These are phyloP conservation scores for Neogobius melanostomus DNA, from an alignment of 2,113 vertebrate genomes.

Conservation along the genomic window DNA sequence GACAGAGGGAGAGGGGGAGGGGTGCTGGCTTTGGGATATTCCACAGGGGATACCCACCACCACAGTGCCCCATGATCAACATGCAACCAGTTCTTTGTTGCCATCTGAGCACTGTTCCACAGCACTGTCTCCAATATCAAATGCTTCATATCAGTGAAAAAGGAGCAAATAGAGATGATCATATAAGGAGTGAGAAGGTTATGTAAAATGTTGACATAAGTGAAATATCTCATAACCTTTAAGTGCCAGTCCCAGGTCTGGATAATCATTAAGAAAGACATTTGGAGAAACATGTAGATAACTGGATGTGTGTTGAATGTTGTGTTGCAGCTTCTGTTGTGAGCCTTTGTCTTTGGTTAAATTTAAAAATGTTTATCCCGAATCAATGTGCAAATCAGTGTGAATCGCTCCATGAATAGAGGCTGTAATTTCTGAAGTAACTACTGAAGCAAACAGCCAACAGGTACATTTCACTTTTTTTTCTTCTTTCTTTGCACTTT, in stretches of 20 bases:
- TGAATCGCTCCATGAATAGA: neutral
- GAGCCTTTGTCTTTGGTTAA: neutral
- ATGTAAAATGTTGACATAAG: too few relatives aligned
- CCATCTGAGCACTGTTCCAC: constrained; percentile 14
- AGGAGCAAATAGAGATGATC: neutral
- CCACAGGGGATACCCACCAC: constrained; percentile 56
- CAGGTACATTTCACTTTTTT: too few relatives aligned
- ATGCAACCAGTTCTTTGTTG: constrained; percentile 55
- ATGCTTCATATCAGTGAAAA: neutral
- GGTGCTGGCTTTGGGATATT: constrained; percentile 49
- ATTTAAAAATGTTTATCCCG: neutral
- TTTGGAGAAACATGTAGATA: too few relatives aligned
- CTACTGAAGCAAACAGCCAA: too few relatives aligned
- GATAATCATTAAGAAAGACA: too few relatives aligned
- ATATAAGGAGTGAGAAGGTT: neutral
- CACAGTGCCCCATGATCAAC: constrained; percentile 20
- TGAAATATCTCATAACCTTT: too few relatives aligned
- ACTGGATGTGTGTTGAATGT: too few relatives aligned
- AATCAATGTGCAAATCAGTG: neutral
- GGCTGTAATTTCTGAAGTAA: too few relatives aligned
- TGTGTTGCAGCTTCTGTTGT: neutral
- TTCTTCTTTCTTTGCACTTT: too few relatives aligned
- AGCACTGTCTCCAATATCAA: neutral
- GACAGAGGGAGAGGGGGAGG: constrained; percentile 32
- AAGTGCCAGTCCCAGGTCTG: too few relatives aligned